Evolutionary conservation across 2,888 invertebrate species (phyloP), one percentile per base, ranked within the genome.

Genomic region (Drosophila pegasa): DNA sequence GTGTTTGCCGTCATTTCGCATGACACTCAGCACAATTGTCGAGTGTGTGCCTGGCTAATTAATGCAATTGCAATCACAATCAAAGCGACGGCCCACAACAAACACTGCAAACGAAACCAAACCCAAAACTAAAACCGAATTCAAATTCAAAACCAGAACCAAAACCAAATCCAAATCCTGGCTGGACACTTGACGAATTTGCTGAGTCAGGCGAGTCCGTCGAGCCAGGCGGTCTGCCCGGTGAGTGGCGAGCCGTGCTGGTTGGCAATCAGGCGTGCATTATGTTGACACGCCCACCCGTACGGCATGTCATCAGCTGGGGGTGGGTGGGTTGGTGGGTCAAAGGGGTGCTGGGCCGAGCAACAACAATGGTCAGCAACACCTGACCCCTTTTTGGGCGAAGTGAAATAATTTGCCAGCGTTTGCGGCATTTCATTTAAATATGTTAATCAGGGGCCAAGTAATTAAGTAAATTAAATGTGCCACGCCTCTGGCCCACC

Each of bases 391-490:
- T 18, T 40, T 41, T 41, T 8, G 22, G 41, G 18, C 29, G 51
- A 56, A 62, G 78, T 56, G 47, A 74, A 74, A 66, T 71, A 66
- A 76, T 77, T 77, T 77, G 67, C 77, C 54, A 68, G 57, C 62
- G 54, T 77, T 75, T 77, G 78, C 59, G 63, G 73, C 78, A 72
- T 78, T 74, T 78, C 83, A 85, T 87, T 74, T 78, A 71, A 77
- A 75, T 78, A 75, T 83, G 80, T 78, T 75, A 83, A 83, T 83
- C 71, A 87, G 81, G 83, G 87, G 75, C 66, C 87, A 71, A 80
- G 87, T 83, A 87, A 83, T 83, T 83, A 83, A 87, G 70, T 87
- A 87, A 87, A 83, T 87, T 78, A 87, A 88, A 83, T 88, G 84
- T 55, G 69, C 66, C 47, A 48, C 45, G 31, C 47, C 47, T 31